These are phyloP conservation scores for Periophthalmus modestus DNA, from an alignment of 2,113 vertebrate genomes.

Conservation along the genomic window DNA sequence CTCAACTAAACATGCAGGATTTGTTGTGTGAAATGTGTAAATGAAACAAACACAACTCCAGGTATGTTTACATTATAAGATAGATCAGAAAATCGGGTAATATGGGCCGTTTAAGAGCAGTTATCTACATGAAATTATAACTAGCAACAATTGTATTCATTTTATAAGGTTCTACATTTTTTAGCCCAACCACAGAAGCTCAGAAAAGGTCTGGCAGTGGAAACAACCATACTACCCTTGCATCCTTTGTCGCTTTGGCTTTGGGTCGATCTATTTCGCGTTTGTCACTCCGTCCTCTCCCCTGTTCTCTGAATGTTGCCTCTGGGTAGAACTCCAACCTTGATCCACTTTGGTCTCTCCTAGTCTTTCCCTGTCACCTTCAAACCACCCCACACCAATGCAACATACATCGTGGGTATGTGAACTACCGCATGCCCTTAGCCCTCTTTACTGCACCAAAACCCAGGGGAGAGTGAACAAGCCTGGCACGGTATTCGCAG, in stretches of 20 bases:
- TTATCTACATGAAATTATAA: no score
- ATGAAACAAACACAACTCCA: no score
- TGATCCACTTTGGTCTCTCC: slow-evolving; percentile 63
- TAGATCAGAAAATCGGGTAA: no score
- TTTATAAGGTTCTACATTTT: background rate
- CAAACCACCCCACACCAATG: slow-evolving; percentile 48
- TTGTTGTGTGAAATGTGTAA: no score
- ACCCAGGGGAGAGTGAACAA: slow-evolving; percentile 45
- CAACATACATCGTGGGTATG: slow-evolving; percentile 25
- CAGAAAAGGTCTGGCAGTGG: background rate
- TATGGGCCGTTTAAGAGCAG: no score
- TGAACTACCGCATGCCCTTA: slow-evolving; percentile 35
- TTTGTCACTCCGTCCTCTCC: slow-evolving; percentile 57
- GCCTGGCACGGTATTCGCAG: slow-evolving; percentile 43
- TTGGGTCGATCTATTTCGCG: slow-evolving; percentile 49
- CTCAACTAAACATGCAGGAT: no score
- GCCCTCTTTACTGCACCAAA: slow-evolving; percentile 29
- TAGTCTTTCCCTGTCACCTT: slow-evolving; percentile 64
- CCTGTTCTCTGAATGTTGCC: slow-evolving; percentile 32
- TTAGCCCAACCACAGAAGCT: background rate
- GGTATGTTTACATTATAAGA: no score
- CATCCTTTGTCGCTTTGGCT: slow-evolving; percentile 19
- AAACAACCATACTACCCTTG: background rate
- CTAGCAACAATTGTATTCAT: background rate
- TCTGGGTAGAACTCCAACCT: slow-evolving; percentile 56